These are phyloP conservation scores for Pomacea maculata DNA, from an alignment of 1,140 invertebrate genomes.

Conservation along the genomic window DNA sequence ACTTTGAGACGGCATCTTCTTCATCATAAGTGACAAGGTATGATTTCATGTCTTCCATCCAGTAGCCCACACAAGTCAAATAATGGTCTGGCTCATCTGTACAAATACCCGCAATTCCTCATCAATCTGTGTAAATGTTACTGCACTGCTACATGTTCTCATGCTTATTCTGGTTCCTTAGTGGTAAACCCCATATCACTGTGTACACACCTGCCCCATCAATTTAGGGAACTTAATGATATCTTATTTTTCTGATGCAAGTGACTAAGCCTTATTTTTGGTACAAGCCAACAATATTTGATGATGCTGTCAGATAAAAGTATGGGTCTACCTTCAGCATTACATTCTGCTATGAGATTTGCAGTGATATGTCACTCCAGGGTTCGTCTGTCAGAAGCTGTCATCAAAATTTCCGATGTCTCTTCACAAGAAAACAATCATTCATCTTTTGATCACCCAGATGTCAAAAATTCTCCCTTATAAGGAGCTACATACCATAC, in stretches of 20 bases:
- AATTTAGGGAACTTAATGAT: too few relatives aligned
- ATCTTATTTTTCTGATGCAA: too few relatives aligned
- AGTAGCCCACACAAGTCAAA: slow-evolving; percentile 97
- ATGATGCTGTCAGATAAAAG: too few relatives aligned
- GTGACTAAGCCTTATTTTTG: too few relatives aligned
- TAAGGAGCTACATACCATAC: slow-evolving; percentile 53
- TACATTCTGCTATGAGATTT: too few relatives aligned
- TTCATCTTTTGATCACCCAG: not conserved
- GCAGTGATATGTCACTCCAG: too few relatives aligned
- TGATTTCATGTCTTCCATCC: slow-evolving; percentile 97
- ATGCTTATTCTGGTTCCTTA: too few relatives aligned
- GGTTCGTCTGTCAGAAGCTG: not conserved
- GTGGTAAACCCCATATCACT: too few relatives aligned
- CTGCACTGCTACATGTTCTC: too few relatives aligned
- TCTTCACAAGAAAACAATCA: not conserved
- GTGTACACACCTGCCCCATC: too few relatives aligned
- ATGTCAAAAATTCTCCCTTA: not conserved
- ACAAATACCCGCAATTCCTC: slow-evolving; percentile 29
- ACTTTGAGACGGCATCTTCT: slow-evolving; percentile 93
- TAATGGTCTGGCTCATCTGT: slow-evolving; percentile 92
- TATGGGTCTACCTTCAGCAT: too few relatives aligned
- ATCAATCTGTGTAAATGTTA: slow-evolving; percentile 11
- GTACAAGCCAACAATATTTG: too few relatives aligned
- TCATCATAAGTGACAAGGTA: slow-evolving; percentile 97
- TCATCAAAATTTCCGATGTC: not conserved